Evolutionary conservation across 2,797 vertebrate genomes (phyloP).

Genomic region (Paedocypris micromegethes): DNA sequence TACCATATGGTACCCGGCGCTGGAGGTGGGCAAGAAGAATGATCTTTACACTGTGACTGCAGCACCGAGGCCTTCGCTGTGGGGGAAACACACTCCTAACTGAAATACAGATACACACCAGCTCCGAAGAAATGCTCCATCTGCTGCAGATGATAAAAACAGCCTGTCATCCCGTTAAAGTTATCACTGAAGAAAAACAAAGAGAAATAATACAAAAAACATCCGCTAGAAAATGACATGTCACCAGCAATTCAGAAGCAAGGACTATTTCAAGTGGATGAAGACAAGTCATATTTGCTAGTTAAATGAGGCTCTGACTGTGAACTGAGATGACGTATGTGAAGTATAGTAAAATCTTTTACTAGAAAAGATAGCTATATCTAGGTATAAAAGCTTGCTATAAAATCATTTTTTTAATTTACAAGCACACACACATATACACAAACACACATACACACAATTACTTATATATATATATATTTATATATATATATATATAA

Average conservation of each 20-base stretch:
- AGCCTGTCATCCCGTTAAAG: background rate
- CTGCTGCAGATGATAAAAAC: conserved; percentile 44
- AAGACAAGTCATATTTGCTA: background rate
- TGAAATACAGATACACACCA: conserved; percentile 26
- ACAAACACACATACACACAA: too few species aligned
- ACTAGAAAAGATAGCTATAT: too few species aligned
- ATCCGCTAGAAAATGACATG: background rate
- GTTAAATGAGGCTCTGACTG: conserved; percentile 1
- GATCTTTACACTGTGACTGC: conserved; percentile 36
- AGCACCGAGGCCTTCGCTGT: conserved; percentile 30
- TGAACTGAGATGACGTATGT: conserved; percentile 4
- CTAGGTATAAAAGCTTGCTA: too few species aligned
- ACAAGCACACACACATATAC: too few species aligned
- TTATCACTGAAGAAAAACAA: background rate
- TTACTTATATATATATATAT: too few species aligned
- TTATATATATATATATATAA: too few species aligned
- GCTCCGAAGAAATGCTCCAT: conserved; percentile 38
- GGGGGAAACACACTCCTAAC: conserved; percentile 42
- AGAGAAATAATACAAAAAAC: background rate
- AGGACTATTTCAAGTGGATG: conserved; percentile 4
- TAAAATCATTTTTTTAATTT: too few species aligned
- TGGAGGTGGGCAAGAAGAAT: conserved; percentile 42
- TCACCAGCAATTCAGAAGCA: conserved; percentile 11
- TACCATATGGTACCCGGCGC: conserved; percentile 45
- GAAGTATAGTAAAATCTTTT: background rate